Percentiles rank a stretch among this genome's conserved stretches.
Conservation (phyloP, 2,888 invertebrate genomes). For the Dichetophora obliterata region DNA sequence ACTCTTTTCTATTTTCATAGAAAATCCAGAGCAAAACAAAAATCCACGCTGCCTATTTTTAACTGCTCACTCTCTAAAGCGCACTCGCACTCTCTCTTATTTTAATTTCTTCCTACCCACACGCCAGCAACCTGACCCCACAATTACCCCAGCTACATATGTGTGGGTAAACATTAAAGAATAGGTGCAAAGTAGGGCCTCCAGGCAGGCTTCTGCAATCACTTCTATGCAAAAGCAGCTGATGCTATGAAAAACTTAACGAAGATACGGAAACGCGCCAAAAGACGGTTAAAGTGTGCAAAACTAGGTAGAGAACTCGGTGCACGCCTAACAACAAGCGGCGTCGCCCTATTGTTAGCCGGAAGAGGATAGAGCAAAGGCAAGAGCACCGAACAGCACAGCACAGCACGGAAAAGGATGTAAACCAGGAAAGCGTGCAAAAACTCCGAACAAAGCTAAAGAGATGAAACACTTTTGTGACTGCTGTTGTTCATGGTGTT, state of each 20-base stretch:
- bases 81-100: neutral
- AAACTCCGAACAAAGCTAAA: constrained; percentile 15
- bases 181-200: constrained; percentile 1
- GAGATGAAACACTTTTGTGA: constrained; percentile 27
- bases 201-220: neutral
- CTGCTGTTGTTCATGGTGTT: constrained; percentile 10
- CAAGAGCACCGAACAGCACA: neutral
- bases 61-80: neutral
- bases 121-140: neutral
- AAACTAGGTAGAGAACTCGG: neutral
- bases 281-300: constrained; percentile 8
- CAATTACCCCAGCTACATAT: neutral
- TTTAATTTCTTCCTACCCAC: neutral
- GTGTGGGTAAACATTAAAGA: neutral
- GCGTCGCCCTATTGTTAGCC: constrained; percentile 19
- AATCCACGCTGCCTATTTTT: neutral
- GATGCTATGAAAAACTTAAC: constrained; percentile 15
- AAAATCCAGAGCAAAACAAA: constrained; percentile 33
- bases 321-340: constrained; percentile 31
- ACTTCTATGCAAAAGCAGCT: constrained; percentile 2
- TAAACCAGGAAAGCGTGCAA: constrained; percentile 20
- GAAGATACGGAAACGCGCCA: constrained; percentile 11
- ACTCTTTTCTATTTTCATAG: constrained; percentile 56
- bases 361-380: constrained; percentile 10
- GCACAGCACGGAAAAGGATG: constrained; percentile 19